phyloP scores from a whole-genome alignment of 1,140 invertebrate genomes.

The Cotesia typhae region DNA sequence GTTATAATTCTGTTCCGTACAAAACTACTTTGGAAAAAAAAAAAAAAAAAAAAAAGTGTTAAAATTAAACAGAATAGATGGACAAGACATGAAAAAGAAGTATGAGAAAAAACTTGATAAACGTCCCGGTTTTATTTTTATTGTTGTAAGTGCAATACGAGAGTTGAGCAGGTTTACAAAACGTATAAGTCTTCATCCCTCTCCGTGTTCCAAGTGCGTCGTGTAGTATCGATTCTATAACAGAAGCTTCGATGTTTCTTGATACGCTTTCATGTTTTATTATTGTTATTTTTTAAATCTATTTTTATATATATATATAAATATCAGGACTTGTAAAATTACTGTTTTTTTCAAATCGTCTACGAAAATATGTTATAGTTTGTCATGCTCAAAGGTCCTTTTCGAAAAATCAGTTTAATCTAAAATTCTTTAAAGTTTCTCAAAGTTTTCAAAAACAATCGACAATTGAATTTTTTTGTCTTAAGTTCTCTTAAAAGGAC shows the following conservation, averaged over 20 bases:
- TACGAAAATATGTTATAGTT: too few species aligned
- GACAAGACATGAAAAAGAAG: background rate
- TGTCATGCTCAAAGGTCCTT: too few species aligned
- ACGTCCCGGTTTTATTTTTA: constrained; percentile 26
- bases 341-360: too few species aligned
- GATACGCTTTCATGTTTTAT: constrained; percentile 16
- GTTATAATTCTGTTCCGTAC: too few species aligned
- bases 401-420: too few species aligned
- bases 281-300: background rate
- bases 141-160: constrained; percentile 27
- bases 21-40: background rate
- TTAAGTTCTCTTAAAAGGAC: too few species aligned
- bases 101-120: constrained; percentile 19
- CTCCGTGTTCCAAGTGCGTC: constrained; percentile 22
- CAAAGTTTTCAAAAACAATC: too few species aligned
- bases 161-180: constrained; percentile 24
- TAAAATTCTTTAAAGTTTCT: too few species aligned
- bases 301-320: too few species aligned
- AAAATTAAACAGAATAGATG: background rate
- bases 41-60: background rate
- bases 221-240: constrained; percentile 27
- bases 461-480: too few species aligned
- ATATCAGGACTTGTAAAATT: too few species aligned
- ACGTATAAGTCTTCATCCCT: constrained; percentile 30
- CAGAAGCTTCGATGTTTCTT: constrained; percentile 20